Percentiles rank a stretch among this genome's conserved stretches.
These are phyloP conservation scores for Drosophila mulleri DNA, from an alignment of 2,888 invertebrate genomes.

Conservation along the genomic window DNA sequence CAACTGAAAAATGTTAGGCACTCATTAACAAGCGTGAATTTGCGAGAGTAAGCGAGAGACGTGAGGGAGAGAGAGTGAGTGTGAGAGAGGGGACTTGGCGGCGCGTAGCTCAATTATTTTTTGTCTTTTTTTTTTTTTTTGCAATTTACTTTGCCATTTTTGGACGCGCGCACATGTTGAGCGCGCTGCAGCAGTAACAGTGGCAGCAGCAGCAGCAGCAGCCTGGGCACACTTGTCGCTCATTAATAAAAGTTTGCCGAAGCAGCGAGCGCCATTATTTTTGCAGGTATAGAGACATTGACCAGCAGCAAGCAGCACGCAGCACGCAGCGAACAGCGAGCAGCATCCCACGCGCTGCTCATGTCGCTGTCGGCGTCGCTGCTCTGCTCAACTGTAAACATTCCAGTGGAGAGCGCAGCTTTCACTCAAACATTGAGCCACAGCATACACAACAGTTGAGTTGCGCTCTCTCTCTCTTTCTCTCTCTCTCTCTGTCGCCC, in stretches of 20 bases:
- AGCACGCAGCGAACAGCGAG: constrained; percentile 58
- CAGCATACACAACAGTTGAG: constrained; percentile 43
- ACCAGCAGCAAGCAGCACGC: constrained; percentile 57
- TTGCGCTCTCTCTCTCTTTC: background rate
- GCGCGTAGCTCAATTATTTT: background rate
- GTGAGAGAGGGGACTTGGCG: background rate
- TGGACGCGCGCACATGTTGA: constrained; percentile 61
- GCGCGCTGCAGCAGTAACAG: constrained; percentile 40
- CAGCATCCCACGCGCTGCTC: constrained; percentile 48
- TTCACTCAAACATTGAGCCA: constrained; percentile 62
- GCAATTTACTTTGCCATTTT: constrained; percentile 2
- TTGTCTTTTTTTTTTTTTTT: background rate
- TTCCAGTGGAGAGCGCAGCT: constrained; percentile 64
- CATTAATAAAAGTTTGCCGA: constrained; percentile 72
- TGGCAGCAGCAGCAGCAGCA: constrained; percentile 29
- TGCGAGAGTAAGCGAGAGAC: background rate
- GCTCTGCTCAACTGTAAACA: constrained; percentile 73
- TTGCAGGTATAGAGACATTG: constrained; percentile 78
- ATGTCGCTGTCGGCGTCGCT: constrained; percentile 34
- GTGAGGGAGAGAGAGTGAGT: background rate
- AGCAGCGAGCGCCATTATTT: constrained; percentile 67
- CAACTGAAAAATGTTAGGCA: constrained; percentile 66
- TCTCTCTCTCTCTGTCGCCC: background rate
- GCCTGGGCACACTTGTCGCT: constrained; percentile 76
- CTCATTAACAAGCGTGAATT: constrained; percentile 58